phyloP scores from a whole-genome alignment of 2,888 invertebrate genomes.

The Megastigmus dorsalis region DNA sequence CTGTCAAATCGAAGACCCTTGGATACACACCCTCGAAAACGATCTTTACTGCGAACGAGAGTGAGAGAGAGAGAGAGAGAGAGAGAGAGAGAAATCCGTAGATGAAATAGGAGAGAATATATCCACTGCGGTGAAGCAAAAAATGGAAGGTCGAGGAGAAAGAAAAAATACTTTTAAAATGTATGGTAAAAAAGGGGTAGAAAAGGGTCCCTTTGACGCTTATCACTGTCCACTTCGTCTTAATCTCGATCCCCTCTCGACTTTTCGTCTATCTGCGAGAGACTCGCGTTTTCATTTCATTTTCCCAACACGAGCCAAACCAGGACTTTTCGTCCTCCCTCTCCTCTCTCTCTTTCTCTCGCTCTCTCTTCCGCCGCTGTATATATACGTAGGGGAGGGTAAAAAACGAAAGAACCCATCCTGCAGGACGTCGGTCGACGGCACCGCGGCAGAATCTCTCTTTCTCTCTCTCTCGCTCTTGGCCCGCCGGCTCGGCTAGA shows the following conservation, averaged over 20 bases:
- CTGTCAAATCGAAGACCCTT: too few species aligned
- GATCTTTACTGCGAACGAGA: not conserved
- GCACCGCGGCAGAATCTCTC: constrained; percentile 44
- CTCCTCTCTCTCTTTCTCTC: not conserved
- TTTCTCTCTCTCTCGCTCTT: not conserved
- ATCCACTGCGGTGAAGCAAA: not conserved
- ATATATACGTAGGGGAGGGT: not conserved
- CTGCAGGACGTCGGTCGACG: constrained; percentile 64
- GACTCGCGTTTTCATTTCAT: constrained; percentile 43
- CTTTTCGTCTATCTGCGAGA: constrained; percentile 5
- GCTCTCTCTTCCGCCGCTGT: not conserved
- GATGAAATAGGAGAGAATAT: not conserved
- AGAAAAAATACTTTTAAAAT: not conserved
- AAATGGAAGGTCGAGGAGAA: not conserved
- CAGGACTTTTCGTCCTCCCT: constrained; percentile 17
- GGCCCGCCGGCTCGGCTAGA: constrained; percentile 28
- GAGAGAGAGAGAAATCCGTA: not conserved
- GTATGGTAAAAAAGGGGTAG: too few species aligned
- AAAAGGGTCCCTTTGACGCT: too few species aligned
- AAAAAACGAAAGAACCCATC: constrained; percentile 60
- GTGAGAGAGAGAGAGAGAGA: not conserved
- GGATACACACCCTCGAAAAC: too few species aligned
- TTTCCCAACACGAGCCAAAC: constrained; percentile 31
- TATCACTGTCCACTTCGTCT: constrained; percentile 25
- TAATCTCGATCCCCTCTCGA: constrained; percentile 26